Base-by-base conservation (phyloP, 2,113 vertebrate species). In the Pavo muticus region DNA sequence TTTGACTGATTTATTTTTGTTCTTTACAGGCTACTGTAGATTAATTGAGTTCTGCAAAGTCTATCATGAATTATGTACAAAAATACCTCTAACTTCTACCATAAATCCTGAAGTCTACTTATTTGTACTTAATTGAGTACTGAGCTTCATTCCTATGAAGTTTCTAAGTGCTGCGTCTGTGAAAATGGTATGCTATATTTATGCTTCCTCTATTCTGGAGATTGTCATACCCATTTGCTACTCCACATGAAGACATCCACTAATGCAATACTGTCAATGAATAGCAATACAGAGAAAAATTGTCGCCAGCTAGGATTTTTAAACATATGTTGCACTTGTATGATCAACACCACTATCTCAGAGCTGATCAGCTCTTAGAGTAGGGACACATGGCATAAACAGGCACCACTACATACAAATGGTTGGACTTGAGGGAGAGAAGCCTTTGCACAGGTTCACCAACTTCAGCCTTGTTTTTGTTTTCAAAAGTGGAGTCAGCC, bases 41-140 rank as follows among this genome's bases (percentile, higher is more conserved):
- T 74, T 74, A 90, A 95, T 79, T 64, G 47, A 60, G 56, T 61
- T 95, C 61, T 86, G 72, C 61, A 88, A 88, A 93, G 71, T 88
- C 30, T 64, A 30, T 68, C 14, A 78, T 68, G n/a, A 84, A 88
- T 91, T 86, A 30, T 91, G 69, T 72, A 90, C 37, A 39, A 23
- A 14, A 14, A n/a, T 45, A 39, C 29, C 29, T 79, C 47, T 65
- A 52, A 65, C 37, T 48, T 65, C 9, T 14, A 40, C 61, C 77
- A 82, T 60, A 88, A 83, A 71, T 57, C 23, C 29, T 24, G 14
- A 80, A 68, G 7, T 71, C 57, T n/a, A 75, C 9, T 60, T 71
- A 71, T 56, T 90, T 93, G 32, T 95, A 84, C 81, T 83, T 95
- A 85, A 80, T 42, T 91, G 35, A 67, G 35, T 47, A 21, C 39